A percentile compares a stretch with the other conserved stretches of the same genome.
Evolutionary conservation across 2,797 vertebrate genomes (phyloP).

Genomic region (Gouania willdenowi): DNA sequence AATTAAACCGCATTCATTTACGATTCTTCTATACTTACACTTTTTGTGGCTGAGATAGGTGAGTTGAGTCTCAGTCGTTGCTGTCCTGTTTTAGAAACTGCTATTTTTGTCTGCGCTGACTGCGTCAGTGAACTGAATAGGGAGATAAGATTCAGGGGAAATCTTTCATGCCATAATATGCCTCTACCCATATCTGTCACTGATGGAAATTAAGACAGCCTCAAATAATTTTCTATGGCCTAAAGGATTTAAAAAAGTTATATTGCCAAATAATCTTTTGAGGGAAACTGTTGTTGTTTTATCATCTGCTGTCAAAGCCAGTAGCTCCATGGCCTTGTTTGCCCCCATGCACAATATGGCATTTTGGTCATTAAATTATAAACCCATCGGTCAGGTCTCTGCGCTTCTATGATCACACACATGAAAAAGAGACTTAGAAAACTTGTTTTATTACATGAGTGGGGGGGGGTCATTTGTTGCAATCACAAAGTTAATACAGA

Average conservation of each 20-base stretch:
- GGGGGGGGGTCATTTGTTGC: too few species aligned
- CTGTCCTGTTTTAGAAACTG: conserved; percentile 50
- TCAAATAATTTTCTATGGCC: neutral
- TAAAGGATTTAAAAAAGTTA: neutral
- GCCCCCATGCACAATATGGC: conserved; percentile 11
- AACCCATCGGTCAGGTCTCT: conserved; percentile 1
- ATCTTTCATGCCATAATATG: conserved; percentile 28
- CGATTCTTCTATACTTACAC: neutral
- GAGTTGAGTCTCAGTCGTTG: conserved; percentile 30
- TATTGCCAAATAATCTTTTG: neutral
- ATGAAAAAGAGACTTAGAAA: too few species aligned
- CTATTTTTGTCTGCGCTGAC: conserved; percentile 54
- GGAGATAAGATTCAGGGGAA: conserved; percentile 47
- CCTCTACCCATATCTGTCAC: conserved; percentile 14
- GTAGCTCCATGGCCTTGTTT: conserved; percentile 9
- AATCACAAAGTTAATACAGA: too few species aligned
- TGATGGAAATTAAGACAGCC: neutral
- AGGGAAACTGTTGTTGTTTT: neutral
- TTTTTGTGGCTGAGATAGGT: conserved; percentile 10
- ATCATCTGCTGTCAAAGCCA: conserved; percentile 1
- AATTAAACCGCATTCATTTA: conserved; percentile 7
- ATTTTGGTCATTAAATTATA: conserved; percentile 17
- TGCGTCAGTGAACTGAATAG: conserved; percentile 51
- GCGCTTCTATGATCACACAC: neutral
- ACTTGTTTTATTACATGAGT: neutral